Percentiles rank a stretch among this genome's conserved stretches.
Evolutionary conservation across 1,140 invertebrate genomes (phyloP).

Genomic region (Eupristina koningsbergeri): DNA sequence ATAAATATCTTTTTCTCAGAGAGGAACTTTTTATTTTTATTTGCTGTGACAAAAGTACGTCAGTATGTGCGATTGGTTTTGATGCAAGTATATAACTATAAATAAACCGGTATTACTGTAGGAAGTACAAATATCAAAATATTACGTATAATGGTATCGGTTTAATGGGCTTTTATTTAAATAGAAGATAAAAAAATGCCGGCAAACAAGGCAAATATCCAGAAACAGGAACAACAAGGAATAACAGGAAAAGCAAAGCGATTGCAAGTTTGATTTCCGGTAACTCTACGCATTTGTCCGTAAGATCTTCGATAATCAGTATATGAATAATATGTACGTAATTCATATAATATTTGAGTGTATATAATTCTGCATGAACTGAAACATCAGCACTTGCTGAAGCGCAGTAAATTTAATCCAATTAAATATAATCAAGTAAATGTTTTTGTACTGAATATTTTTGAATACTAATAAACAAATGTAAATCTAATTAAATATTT

Average conservation of each 20-base stretch:
- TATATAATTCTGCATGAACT: too few relatives aligned
- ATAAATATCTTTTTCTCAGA: background rate
- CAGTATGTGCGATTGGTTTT: background rate
- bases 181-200: background rate
- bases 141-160: background rate
- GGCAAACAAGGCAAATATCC: background rate
- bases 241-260: background rate
- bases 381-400: too few relatives aligned
- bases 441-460: too few relatives aligned
- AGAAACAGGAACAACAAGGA: too few relatives aligned
- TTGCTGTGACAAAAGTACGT: background rate
- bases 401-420: too few relatives aligned
- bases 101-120: background rate
- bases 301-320: background rate
- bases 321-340: too few relatives aligned
- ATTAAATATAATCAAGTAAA: too few relatives aligned
- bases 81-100: background rate
- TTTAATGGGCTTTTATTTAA: background rate
- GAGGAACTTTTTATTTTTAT: background rate
- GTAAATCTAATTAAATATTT: too few relatives aligned
- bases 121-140: background rate
- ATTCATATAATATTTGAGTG: too few relatives aligned
- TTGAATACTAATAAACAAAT: too few relatives aligned
- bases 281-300: too few relatives aligned
- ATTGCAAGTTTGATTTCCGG: background rate